Base-by-base conservation (phyloP, 1,140 invertebrate species). In the Rhyacophila brunnea region DNA sequence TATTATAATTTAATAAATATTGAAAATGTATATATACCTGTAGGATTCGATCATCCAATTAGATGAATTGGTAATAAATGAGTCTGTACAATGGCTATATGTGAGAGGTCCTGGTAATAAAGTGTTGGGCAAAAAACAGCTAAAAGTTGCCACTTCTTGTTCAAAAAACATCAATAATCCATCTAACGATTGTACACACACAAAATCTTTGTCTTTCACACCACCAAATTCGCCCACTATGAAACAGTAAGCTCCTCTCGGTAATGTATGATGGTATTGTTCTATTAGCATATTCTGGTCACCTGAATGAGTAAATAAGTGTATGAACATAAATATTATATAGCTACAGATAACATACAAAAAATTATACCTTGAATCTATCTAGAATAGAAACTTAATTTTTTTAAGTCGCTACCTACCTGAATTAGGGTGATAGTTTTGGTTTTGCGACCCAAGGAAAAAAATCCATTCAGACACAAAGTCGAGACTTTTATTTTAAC, bases 131-230 rank as follows among this genome's bases (percentile, higher is more conserved):
- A 95, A 78, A 57, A 85, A 81, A 46, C 89, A 85, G 64, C 81
- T 83, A 67, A 93, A 93, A 15, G 87, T 80, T 70, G 89, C 88
- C 23, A 85, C 85, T 70, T 96, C 93, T 74, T 96, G 92, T 70
- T 96, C 94, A 74, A 88, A 95, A 67, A 96, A 89, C 34, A 85
- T 83, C 1, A 96, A 68, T 13, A 86, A 85, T 1, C 92, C 92
- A 74, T 96, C 92, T 46, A 95, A 72, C 15, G 87, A 89, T 71
- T 94, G 92, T 1, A 95, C 85, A 71, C 91, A 93, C 32, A 95
- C 81, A 66, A 93, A 91, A 74, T 95, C 91, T 68, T 88, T 81
- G 4, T 85, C 85, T 75, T 82, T 84, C 3, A 86, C 84, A 23
- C 84, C 86, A 1, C 93, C 93, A 79, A 96, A 96, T 1, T 87